Conservation (phyloP, 2,797 vertebrate species). For the Rhodeus uyekii region DNA sequence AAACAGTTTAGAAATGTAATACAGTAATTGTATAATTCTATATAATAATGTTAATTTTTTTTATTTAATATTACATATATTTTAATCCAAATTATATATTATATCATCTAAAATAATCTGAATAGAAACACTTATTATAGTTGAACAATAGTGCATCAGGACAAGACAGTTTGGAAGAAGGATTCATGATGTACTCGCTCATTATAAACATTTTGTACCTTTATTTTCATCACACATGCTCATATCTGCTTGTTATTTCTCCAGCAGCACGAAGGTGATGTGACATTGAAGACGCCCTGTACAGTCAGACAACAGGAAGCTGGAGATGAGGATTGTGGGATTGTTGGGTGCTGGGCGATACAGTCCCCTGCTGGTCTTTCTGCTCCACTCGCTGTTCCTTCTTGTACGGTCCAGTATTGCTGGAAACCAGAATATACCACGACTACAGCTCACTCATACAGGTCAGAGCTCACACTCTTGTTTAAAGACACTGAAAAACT, state of each 20-base stretch:
- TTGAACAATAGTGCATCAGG: neutral
- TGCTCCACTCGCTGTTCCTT: slow-evolving; percentile 37
- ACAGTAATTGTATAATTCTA: neutral
- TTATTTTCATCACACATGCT: neutral
- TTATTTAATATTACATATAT: neutral
- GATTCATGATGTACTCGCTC: neutral
- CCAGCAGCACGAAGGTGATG: slow-evolving; percentile 51
- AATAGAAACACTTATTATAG: neutral
- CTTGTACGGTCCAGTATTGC: neutral
- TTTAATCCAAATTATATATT: neutral
- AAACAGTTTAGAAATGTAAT: too few species aligned
- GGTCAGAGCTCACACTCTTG: slow-evolving; percentile 44
- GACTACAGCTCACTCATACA: slow-evolving; percentile 58
- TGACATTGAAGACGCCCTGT: slow-evolving; percentile 53
- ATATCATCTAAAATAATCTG: neutral
- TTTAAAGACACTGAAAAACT: neutral
- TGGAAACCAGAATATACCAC: slow-evolving; percentile 46
- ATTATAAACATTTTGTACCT: neutral
- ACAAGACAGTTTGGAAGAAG: neutral
- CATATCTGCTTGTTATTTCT: slow-evolving; percentile 21
- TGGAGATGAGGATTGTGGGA: slow-evolving; percentile 52
- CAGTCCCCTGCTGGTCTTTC: slow-evolving; percentile 37
- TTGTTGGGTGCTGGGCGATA: slow-evolving; percentile 27
- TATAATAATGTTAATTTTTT: neutral
- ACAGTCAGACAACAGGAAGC: slow-evolving; percentile 32